Conservation (phyloP, 2,797 vertebrate genomes). For the Heliangelus exortis region DNA sequence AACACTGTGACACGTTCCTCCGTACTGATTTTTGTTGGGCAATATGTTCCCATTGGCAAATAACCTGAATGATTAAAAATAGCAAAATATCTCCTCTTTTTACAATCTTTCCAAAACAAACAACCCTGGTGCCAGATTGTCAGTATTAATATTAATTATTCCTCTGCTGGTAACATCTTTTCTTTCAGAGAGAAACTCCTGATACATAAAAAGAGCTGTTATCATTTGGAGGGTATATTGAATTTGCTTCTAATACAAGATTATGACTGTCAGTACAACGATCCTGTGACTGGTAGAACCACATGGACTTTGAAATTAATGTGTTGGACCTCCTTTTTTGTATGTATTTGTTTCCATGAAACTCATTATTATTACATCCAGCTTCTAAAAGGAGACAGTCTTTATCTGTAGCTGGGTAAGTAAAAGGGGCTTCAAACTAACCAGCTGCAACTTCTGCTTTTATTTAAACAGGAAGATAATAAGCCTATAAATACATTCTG, state of each 20-base stretch:
- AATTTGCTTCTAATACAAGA: background rate
- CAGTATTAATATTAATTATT: slow-evolving; percentile 36
- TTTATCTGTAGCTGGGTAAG: background rate
- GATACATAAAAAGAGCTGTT: background rate
- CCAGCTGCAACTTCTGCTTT: background rate
- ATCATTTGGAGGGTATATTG: slow-evolving; percentile 23
- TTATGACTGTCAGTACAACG: slow-evolving; percentile 31
- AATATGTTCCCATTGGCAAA: background rate
- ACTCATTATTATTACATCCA: background rate
- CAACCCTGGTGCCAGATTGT: background rate
- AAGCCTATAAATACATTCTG: background rate
- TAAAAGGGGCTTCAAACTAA: background rate
- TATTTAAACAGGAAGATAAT: background rate
- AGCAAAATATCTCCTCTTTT: background rate
- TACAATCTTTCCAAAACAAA: background rate
- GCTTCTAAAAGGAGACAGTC: background rate
- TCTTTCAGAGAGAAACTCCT: slow-evolving; percentile 6
- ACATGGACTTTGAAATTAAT: slow-evolving; percentile 31
- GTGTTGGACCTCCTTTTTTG: background rate
- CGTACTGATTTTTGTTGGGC: background rate
- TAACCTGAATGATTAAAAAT: background rate
- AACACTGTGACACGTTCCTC: background rate
- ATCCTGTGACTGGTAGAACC: background rate
- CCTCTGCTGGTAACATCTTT: background rate
- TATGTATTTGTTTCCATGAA: background rate